Conservation (phyloP, 1,140 invertebrate genomes). For the Drosophila guanche region DNA sequence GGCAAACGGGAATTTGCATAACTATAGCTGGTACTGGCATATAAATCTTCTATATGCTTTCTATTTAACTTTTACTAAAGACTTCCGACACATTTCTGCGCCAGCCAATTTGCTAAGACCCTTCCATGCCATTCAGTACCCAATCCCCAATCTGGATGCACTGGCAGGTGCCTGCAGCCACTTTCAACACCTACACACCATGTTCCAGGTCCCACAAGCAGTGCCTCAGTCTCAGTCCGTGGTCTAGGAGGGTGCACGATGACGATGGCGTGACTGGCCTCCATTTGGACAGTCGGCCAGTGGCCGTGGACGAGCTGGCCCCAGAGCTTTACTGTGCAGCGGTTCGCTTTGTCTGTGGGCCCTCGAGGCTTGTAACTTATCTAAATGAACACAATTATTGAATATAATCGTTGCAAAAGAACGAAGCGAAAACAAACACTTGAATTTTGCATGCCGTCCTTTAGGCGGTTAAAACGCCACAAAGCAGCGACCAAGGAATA, state of each 20-base stretch:
- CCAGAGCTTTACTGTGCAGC: constrained; percentile 23
- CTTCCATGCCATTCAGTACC: background rate
- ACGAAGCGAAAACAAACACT: constrained; percentile 65
- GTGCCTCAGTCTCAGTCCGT: background rate
- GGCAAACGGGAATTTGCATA: constrained; percentile 58
- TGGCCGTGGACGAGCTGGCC: constrained; percentile 54
- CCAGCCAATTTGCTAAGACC: constrained; percentile 47
- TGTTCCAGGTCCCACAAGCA: background rate
- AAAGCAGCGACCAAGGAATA: background rate
- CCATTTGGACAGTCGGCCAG: constrained; percentile 52
- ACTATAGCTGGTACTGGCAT: constrained; percentile 58
- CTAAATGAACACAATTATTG: constrained; percentile 83
- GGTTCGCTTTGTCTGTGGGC: constrained; percentile 44
- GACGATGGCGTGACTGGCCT: constrained; percentile 70
- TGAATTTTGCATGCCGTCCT: constrained; percentile 68
- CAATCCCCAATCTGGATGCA: background rate
- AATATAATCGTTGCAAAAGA: constrained; percentile 71
- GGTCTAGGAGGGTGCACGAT: constrained; percentile 29
- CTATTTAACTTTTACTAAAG: constrained; percentile 82
- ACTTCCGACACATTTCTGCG: constrained; percentile 78
- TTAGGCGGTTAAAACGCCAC: constrained; percentile 59
- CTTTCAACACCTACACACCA: constrained; percentile 78
- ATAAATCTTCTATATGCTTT: constrained; percentile 80
- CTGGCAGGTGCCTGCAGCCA: constrained; percentile 44
- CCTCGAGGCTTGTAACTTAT: constrained; percentile 75